Evolutionary conservation across 1,140 invertebrate genomes (phyloP), one percentile per base, ranked within the genome.

Genomic region (Zaprionus ghesquierei): DNA sequence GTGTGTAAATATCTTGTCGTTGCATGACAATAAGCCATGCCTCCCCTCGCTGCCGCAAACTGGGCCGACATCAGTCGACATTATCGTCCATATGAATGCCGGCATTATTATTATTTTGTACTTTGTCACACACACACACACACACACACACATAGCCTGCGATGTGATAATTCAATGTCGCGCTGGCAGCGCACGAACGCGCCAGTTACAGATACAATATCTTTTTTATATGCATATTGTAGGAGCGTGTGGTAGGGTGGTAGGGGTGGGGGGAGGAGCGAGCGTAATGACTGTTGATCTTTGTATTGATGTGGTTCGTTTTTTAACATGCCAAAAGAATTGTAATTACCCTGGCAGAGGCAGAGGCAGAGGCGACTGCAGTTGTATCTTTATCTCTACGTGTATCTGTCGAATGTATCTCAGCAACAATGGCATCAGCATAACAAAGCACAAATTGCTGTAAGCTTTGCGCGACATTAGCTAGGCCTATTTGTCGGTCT

Each of bases 161-260:
- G 44, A 78, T 86, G 82, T 81, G 82, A 87, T 87, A 87, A 87
- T 89, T 87, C 82, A 89, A 87, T 87, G 82, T 89, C 82, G 79
- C 71, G 66, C 75, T 66, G 60, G 70, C 81, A 73, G 64, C 75
- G 82, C 72, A 82, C 79, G 82, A 56, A 86, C 51, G 41, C n/a
- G 5, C 44, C 65, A 71, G 77, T 63, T 87, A 75, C 64, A 82
- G 79, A 89, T 86, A 85, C 75, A 84, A 81, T 82, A 82, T 85
- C 81, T 80, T 85, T 85, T 80, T 85, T 56, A 66, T 58, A 66
- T 56, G 35, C 53, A 66, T 58, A 53, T 27, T 49, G 31, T 38
- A 41, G 35, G 5, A 15, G 35, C n/a, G n/a, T 27, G 50, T n/a
- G n/a, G n/a, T 70, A 51, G 5, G n/a, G 35, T 10, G 13, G n/a